phyloP scores from a whole-genome alignment of 2,797 vertebrate species.

The Lophotriccus pileatus region DNA sequence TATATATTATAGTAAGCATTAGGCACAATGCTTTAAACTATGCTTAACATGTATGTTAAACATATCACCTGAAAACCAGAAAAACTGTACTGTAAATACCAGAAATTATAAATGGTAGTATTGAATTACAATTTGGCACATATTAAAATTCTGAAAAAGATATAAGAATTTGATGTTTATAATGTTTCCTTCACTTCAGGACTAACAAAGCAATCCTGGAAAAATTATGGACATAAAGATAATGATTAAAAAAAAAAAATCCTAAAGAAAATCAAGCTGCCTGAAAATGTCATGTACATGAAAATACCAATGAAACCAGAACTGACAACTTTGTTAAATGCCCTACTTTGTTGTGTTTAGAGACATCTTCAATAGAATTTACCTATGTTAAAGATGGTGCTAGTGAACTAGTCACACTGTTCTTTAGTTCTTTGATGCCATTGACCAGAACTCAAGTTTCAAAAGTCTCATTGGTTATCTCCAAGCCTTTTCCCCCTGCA shows the following conservation, averaged over 20 bases:
- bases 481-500: background rate
- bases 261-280: background rate
- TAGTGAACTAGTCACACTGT: background rate
- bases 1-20: background rate
- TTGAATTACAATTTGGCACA: background rate
- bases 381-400: background rate
- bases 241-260: background rate
- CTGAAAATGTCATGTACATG: background rate
- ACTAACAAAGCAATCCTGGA: background rate
- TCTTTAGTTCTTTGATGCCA: background rate
- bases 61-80: background rate
- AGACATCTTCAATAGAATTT: background rate
- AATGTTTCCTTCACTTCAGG: background rate
- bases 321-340: background rate
- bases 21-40: background rate
- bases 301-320: background rate
- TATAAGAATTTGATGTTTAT: background rate
- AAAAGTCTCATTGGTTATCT: background rate
- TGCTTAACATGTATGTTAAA: background rate
- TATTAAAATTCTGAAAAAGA: background rate
- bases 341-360: background rate
- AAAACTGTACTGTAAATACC: background rate
- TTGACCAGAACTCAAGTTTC: background rate
- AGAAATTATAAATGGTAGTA: background rate
- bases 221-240: background rate